Conservation (phyloP, 92 coral and sea anemone genomes). For the Phymanthus crucifer region DNA sequence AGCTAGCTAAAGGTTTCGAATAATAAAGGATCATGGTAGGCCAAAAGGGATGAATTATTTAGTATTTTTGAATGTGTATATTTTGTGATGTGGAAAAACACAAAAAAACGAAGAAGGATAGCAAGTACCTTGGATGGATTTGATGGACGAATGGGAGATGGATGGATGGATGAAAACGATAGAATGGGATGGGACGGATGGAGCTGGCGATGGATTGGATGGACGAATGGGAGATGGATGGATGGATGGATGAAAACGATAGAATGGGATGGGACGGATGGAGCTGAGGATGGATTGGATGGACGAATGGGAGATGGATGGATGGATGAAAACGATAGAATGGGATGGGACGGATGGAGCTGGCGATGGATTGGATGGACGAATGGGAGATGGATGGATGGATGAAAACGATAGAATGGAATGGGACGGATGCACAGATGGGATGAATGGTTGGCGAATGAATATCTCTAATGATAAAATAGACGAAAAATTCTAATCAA, state of each 20-base stretch:
- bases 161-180: neutral
- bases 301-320: neutral
- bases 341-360: neutral
- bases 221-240: neutral
- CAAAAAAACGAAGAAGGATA: neutral
- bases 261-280: too few relatives aligned
- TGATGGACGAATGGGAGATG: neutral
- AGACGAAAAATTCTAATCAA: too few relatives aligned
- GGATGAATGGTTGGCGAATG: neutral
- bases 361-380: neutral
- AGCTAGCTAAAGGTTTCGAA: neutral
- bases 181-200: too few relatives aligned
- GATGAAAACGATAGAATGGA: neutral
- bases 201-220: constrained; percentile 9
- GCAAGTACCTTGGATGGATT: neutral
- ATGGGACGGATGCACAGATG: neutral
- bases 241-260: neutral
- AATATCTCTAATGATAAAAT: too few relatives aligned
- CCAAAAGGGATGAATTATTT: neutral
- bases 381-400: neutral
- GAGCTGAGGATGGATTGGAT: neutral
- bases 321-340: neutral
- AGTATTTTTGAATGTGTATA: neutral
- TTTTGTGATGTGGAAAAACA: neutral
- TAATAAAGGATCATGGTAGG: neutral